Percentiles rank a stretch among this genome's conserved stretches.
phyloP scores from a whole-genome alignment of 2,797 vertebrate genomes.

The Diglossa cyanea region DNA sequence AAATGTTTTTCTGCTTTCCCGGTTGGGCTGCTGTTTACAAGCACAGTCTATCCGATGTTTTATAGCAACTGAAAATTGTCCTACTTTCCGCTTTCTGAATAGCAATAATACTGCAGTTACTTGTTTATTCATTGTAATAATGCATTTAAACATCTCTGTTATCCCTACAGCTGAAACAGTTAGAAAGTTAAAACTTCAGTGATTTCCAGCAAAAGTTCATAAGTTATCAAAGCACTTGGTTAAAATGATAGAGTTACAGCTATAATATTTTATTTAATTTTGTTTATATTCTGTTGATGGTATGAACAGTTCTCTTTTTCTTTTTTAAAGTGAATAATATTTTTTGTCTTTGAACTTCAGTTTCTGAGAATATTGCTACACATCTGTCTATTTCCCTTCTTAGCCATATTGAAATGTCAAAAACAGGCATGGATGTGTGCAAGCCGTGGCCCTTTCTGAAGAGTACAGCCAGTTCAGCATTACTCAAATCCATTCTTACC shows the following conservation, averaged over 20 bases:
- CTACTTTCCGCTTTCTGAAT: neutral
- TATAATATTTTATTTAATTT: neutral
- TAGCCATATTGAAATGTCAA: neutral
- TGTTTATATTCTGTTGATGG: neutral
- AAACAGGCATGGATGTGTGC: rapidly evolving
- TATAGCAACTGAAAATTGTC: neutral
- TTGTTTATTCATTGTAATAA: neutral
- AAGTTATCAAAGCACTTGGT: neutral
- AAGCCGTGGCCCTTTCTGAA: neutral
- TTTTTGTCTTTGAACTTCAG: neutral
- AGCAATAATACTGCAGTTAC: neutral
- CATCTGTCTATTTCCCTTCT: neutral
- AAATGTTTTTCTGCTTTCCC: neutral
- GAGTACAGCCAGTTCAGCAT: neutral
- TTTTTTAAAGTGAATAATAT: neutral
- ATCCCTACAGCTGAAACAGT: neutral
- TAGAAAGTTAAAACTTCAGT: neutral
- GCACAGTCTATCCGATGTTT: neutral
- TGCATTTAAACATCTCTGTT: neutral
- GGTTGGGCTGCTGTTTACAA: neutral
- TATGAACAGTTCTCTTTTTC: neutral
- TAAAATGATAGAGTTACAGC: neutral
- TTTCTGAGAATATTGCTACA: neutral
- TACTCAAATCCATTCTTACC: neutral
- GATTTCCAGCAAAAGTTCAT: too few species aligned